These are phyloP conservation scores for Zingel zingel DNA, from an alignment of 2,113 vertebrate species.

Conservation along the genomic window DNA sequence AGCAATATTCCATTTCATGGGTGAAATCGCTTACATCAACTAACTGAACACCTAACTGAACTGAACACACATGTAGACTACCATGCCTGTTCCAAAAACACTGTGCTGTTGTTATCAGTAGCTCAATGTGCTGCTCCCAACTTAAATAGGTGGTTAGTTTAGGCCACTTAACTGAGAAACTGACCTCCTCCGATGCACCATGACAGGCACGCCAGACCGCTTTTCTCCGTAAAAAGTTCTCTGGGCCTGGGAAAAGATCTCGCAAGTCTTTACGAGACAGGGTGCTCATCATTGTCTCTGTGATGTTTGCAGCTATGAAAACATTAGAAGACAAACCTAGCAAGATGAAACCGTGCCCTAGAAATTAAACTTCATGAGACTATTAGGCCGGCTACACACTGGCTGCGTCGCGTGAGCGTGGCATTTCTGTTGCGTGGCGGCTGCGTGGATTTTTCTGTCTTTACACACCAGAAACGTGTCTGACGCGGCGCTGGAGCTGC, in stretches of 20 bases:
- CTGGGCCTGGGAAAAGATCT: conserved; percentile 22
- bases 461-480: too few relatives aligned
- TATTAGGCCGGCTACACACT: too few relatives aligned
- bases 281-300: not conserved
- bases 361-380: not conserved
- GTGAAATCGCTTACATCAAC: too few relatives aligned
- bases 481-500: too few relatives aligned
- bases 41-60: not conserved
- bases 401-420: too few relatives aligned
- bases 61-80: not conserved
- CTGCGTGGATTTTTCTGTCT: too few relatives aligned
- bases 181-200: conserved; percentile 8
- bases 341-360: not conserved
- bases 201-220: not conserved
- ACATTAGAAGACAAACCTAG: not conserved
- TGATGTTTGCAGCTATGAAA: not conserved
- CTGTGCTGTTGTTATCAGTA: too few relatives aligned
- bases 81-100: not conserved
- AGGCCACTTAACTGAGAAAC: not conserved
- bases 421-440: too few relatives aligned
- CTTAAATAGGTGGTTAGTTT: not conserved
- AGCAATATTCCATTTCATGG: too few relatives aligned
- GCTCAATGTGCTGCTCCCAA: too few relatives aligned
- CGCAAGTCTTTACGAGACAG: conserved; percentile 19
- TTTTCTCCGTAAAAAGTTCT: conserved; percentile 15